A percentile compares a stretch with the other conserved stretches of the same genome.
Conservation (phyloP, 2,113 vertebrate species). For the Clarias gariepinus region DNA sequence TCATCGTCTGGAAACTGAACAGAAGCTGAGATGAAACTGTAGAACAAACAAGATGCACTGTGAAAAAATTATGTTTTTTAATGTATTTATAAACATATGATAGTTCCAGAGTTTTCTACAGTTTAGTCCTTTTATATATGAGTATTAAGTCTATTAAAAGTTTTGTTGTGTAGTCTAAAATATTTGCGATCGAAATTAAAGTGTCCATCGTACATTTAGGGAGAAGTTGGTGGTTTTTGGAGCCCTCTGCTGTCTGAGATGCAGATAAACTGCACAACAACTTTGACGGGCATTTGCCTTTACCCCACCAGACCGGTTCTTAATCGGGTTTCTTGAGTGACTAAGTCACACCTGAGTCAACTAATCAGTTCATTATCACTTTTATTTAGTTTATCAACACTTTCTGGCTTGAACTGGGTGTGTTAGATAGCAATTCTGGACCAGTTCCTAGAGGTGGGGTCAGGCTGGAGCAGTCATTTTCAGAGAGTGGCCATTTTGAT, state of each 20-base stretch:
- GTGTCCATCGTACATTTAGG: background rate
- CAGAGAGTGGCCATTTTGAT: too few relatives aligned
- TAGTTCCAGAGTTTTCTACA: background rate
- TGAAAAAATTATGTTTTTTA: background rate
- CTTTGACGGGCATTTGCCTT: background rate
- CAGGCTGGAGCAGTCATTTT: background rate
- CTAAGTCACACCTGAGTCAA: background rate
- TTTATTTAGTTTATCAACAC: background rate
- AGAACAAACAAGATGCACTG: background rate
- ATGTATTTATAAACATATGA: background rate
- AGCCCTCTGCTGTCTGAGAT: background rate
- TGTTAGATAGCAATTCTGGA: background rate
- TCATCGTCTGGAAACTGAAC: conserved; percentile 20
- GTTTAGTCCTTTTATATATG: background rate
- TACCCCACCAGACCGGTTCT: background rate
- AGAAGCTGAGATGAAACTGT: conserved; percentile 10
- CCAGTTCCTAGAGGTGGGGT: background rate
- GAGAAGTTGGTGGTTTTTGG: background rate
- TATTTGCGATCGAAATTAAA: background rate
- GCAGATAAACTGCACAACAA: background rate
- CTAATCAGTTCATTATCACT: background rate
- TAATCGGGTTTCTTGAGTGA: background rate
- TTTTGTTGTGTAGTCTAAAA: background rate
- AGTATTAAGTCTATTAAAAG: background rate
- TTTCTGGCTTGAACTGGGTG: background rate